These are phyloP conservation scores for Volucella inflata DNA, from an alignment of 2,888 invertebrate species.

Conservation along the genomic window DNA sequence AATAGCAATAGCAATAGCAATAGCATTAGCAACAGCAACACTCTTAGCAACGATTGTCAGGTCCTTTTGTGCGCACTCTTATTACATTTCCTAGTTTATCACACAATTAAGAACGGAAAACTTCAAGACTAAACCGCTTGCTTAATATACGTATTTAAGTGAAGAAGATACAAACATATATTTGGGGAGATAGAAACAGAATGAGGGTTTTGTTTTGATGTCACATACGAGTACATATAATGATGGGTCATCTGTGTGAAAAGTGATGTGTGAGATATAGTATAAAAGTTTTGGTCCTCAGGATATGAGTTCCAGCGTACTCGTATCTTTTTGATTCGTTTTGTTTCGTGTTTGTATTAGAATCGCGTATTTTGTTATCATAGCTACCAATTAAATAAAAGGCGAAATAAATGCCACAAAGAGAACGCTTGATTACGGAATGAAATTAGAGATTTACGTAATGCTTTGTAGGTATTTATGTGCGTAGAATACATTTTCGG, in stretches of 20 bases:
- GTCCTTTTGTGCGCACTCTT: slow-evolving; percentile 59
- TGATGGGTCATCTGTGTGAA: slow-evolving; percentile 68
- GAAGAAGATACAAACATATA: no score
- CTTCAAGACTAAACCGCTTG: slow-evolving; percentile 54
- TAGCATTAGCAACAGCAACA: no score
- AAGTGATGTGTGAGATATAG: slow-evolving; percentile 50
- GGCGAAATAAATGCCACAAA: slow-evolving; percentile 44
- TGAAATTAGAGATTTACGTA: slow-evolving; percentile 46
- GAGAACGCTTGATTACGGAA: slow-evolving; percentile 55
- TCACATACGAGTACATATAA: slow-evolving; percentile 36
- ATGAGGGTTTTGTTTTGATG: slow-evolving; percentile 41
- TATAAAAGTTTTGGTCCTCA: slow-evolving; percentile 58
- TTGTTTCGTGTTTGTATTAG: slow-evolving; percentile 46
- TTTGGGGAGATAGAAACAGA: no score
- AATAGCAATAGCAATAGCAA: no score
- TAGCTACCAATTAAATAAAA: slow-evolving; percentile 50
- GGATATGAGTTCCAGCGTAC: slow-evolving; percentile 5
- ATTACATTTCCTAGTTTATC: slow-evolving; percentile 70
- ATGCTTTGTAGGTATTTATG: slow-evolving; percentile 7
- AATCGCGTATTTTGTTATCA: slow-evolving; percentile 53
- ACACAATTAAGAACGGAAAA: slow-evolving; percentile 65
- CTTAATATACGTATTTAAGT: not conserved
- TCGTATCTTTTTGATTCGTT: not conserved
- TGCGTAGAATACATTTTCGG: slow-evolving; percentile 33
- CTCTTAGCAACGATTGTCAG: slow-evolving; percentile 55